These are phyloP conservation scores for Nannoperca australis DNA, from an alignment of 2,797 vertebrate species.

Conservation along the genomic window DNA sequence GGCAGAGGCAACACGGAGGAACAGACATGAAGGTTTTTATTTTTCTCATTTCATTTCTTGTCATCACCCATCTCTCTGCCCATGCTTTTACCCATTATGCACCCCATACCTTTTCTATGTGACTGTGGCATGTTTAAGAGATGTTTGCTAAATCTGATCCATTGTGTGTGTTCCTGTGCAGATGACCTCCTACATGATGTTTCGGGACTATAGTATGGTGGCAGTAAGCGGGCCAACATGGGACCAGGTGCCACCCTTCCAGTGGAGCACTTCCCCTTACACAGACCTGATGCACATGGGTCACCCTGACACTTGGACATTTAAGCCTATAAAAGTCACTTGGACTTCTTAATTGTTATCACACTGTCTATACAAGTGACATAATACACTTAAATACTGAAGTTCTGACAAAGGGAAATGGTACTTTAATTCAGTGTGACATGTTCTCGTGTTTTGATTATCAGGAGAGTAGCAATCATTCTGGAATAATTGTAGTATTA, in stretches of 20 bases:
- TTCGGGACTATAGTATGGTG: conserved; percentile 83
- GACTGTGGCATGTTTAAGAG: neutral
- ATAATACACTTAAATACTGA: neutral
- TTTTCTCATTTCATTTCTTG: neutral
- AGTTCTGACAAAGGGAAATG: conserved; percentile 60
- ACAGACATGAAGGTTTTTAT: conserved; percentile 92
- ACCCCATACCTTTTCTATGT: neutral
- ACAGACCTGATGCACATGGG: conserved; percentile 89
- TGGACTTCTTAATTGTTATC: conserved; percentile 86
- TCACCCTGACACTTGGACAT: conserved; percentile 94
- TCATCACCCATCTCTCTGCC: neutral
- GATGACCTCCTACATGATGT: conserved; percentile 90
- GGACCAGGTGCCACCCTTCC: conserved; percentile 92
- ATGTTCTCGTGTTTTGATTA: conserved; percentile 21
- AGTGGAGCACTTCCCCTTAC: conserved; percentile 94
- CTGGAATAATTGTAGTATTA: neutral
- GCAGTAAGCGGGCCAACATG: conserved; percentile 92
- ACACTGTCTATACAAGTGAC: neutral
- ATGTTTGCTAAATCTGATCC: conserved; percentile 9
- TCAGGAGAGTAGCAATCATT: conserved; percentile 1
- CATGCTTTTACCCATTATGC: neutral
- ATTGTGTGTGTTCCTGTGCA: conserved; percentile 66
- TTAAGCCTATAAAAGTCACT: conserved; percentile 86
- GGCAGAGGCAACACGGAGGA: conserved; percentile 91
- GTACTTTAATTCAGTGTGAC: conserved; percentile 2